Percentiles rank a stretch among this genome's conserved stretches.
Conservation (phyloP, 1,140 invertebrate genomes). For the Drosophila grimshawi region DNA sequence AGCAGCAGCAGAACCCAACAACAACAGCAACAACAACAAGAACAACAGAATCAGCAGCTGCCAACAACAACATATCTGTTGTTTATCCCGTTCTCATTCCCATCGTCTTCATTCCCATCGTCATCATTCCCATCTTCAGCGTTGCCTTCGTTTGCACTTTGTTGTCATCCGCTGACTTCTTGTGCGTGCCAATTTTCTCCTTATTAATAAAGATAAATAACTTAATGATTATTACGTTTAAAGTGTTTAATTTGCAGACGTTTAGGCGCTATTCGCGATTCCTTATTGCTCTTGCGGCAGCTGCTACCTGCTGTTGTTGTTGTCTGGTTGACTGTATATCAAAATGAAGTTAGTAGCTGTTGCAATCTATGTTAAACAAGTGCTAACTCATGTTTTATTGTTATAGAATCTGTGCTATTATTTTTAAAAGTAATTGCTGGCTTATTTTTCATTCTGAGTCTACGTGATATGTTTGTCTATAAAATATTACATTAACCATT, state of each 20-base stretch:
- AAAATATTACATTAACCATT: too few relatives aligned
- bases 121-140: conserved; percentile 33
- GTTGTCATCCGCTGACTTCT: conserved; percentile 62
- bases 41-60: conserved; percentile 22
- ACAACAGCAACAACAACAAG: neutral
- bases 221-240: conserved; percentile 80
- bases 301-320: neutral
- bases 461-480: neutral
- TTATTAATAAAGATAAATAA: conserved; percentile 84
- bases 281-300: conserved; percentile 12
- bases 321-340: conserved; percentile 20
- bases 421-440: neutral
- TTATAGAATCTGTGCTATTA: neutral
- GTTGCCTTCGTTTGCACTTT: conserved; percentile 42
- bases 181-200: conserved; percentile 81
- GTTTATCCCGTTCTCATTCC: conserved; percentile 26
- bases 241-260: conserved; percentile 77
- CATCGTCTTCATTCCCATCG: neutral
- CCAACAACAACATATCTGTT: conserved; percentile 7
- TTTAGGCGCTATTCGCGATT: conserved; percentile 51
- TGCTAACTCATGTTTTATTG: conserved; percentile 11
- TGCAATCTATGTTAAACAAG: conserved; percentile 9
- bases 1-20: neutral
- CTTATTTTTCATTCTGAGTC: neutral
- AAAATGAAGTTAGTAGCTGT: conserved; percentile 54